These are phyloP conservation scores for Centropus unirufus DNA, from an alignment of 2,113 vertebrate genomes.

Conservation along the genomic window DNA sequence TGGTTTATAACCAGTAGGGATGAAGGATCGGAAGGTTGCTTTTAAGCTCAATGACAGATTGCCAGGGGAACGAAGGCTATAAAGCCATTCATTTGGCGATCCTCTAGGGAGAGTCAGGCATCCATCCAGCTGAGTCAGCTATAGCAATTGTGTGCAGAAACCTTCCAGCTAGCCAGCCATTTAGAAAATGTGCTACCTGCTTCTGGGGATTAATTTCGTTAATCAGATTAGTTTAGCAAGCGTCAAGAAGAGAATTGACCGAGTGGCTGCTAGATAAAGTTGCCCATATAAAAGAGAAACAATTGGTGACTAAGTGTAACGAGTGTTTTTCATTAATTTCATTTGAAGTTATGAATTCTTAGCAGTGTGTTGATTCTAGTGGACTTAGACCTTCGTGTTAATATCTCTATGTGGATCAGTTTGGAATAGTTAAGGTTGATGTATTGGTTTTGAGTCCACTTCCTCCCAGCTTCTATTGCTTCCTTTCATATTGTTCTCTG, in stretches of 20 bases:
- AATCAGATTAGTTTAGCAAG: not conserved
- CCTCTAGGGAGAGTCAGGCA: not conserved
- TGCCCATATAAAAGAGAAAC: not conserved
- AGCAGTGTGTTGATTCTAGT: not conserved
- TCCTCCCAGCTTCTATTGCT: not conserved
- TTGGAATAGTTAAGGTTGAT: not conserved
- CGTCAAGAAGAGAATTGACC: not conserved
- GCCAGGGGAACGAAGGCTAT: not conserved
- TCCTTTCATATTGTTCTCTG: not conserved
- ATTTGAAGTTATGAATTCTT: not conserved
- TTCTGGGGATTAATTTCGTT: not conserved
- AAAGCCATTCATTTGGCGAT: not conserved
- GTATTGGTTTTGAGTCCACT: not conserved
- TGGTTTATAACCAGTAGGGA: not conserved
- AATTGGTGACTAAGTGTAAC: not conserved
- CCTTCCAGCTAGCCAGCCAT: not conserved
- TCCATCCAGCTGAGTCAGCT: conserved; percentile 35
- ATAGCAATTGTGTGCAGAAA: not conserved
- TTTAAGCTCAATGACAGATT: not conserved
- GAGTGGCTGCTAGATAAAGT: not conserved
- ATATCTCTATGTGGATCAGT: rapidly evolving
- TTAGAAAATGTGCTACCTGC: conserved; percentile 36
- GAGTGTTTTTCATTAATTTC: not conserved
- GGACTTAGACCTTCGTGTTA: not conserved
- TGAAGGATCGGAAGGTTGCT: not conserved